phyloP scores from a whole-genome alignment of 2,113 vertebrate species.

The Megalops atlanticus region DNA sequence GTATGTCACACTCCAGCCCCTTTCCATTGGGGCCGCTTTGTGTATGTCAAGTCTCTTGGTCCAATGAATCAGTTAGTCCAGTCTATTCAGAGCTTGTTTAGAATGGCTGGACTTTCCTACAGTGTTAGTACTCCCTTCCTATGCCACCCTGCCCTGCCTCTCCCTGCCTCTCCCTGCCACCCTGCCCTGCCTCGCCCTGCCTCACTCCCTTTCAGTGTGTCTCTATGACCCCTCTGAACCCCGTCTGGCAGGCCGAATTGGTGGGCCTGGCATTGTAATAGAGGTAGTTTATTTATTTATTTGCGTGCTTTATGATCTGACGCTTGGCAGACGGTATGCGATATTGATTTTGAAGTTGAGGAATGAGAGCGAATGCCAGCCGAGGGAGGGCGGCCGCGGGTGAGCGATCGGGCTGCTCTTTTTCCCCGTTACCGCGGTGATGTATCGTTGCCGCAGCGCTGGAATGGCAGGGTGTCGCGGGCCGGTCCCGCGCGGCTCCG shows the following conservation, averaged over 20 bases:
- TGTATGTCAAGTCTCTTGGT: too few relatives aligned
- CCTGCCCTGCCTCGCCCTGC: too few relatives aligned
- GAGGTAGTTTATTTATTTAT: constrained; percentile 46
- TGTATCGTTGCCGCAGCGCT: constrained; percentile 68
- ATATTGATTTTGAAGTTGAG: constrained; percentile 77
- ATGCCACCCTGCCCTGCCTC: too few relatives aligned
- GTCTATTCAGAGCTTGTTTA: too few relatives aligned
- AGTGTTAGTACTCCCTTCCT: too few relatives aligned
- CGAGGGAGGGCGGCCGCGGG: too few relatives aligned
- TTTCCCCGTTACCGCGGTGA: constrained; percentile 79
- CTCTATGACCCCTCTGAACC: constrained; percentile 14
- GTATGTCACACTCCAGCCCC: too few relatives aligned
- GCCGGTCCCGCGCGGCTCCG: constrained; percentile 59
- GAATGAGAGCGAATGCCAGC: constrained; percentile 54
- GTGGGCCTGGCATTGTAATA: constrained; percentile 28
- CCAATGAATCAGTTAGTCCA: too few relatives aligned
- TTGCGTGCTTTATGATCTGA: constrained; percentile 62
- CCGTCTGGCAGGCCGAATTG: constrained; percentile 16
- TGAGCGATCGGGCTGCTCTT: constrained; percentile 57
- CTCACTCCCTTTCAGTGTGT: too few relatives aligned
- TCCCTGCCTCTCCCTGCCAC: too few relatives aligned
- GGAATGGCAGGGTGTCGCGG: constrained; percentile 75
- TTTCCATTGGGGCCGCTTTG: too few relatives aligned
- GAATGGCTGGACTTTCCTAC: too few relatives aligned
- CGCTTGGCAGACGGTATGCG: constrained; percentile 64